These are phyloP conservation scores for Bolinopsis microptera DNA, from an alignment of 37 sponge, comb jelly and placozoan species.

Conservation along the genomic window DNA sequence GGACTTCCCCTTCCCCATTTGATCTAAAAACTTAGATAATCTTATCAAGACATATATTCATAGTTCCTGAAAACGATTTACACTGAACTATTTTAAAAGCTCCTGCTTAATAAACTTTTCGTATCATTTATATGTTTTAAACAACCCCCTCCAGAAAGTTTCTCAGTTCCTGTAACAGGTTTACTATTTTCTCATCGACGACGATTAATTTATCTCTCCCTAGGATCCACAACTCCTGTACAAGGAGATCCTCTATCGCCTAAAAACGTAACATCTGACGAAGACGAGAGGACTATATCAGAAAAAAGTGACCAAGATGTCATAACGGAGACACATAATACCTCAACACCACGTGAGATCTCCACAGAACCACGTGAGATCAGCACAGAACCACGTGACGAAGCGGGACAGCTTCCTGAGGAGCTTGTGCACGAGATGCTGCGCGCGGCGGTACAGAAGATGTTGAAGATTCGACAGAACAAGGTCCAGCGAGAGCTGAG, in stretches of 20 bases:
- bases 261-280: neutral
- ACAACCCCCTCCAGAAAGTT: too few relatives aligned
- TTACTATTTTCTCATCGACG: too few relatives aligned
- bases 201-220: too few relatives aligned
- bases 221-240: constrained; percentile 35
- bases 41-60: too few relatives aligned
- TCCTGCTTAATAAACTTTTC: too few relatives aligned
- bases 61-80: too few relatives aligned
- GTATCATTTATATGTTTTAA: too few relatives aligned
- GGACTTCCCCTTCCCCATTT: too few relatives aligned
- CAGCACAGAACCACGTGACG: neutral
- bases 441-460: constrained; percentile 5
- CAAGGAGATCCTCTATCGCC: neutral
- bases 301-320: neutral
- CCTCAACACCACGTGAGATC: neutral
- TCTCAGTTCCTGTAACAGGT: too few relatives aligned
- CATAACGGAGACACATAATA: neutral
- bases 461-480: constrained; percentile 7
- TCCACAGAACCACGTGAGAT: neutral
- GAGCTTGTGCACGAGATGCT: constrained; percentile 16
- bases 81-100: too few relatives aligned
- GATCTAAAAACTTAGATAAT: too few relatives aligned
- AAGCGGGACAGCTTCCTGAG: neutral
- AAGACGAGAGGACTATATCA: constrained; percentile 9
- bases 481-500: constrained; percentile 52